phyloP scores from a whole-genome alignment of 2,797 vertebrate genomes.

The Acrocephalus scirpaceus region DNA sequence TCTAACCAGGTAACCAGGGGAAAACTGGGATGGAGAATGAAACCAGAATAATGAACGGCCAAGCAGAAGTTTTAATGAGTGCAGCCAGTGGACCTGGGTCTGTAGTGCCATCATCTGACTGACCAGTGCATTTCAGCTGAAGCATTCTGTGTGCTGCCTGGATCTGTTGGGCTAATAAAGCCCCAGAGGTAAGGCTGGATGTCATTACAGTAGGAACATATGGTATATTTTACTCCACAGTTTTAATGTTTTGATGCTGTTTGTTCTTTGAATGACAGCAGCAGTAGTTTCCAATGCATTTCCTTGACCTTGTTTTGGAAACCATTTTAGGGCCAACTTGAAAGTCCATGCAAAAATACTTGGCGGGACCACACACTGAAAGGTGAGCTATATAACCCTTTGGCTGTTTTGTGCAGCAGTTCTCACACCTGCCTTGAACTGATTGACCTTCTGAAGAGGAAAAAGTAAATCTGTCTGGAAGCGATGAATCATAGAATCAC shows the following conservation, averaged over 20 bases:
- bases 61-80: constrained; percentile 57
- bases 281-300: constrained; percentile 43
- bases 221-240: constrained; percentile 45
- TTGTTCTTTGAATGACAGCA: constrained; percentile 24
- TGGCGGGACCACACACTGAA: constrained; percentile 13
- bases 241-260: constrained; percentile 43
- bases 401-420: not conserved
- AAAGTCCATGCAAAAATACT: constrained; percentile 3
- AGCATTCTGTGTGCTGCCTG: accelerated
- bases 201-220: not conserved
- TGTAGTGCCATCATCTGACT: constrained; percentile 74
- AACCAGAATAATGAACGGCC: constrained; percentile 70
- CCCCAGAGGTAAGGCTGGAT: not conserved
- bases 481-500: not conserved
- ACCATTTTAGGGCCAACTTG: not conserved
- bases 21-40: constrained; percentile 75
- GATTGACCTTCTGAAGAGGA: not conserved
- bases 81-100: not conserved
- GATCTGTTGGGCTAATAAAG: not conserved
- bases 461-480: not conserved
- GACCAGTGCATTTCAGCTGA: not conserved
- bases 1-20: constrained; percentile 83
- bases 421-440: constrained; percentile 28
- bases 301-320: constrained; percentile 37
- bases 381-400: not conserved